Conservation (phyloP, 1,140 invertebrate genomes). For the Laodelphax striatellus region DNA sequence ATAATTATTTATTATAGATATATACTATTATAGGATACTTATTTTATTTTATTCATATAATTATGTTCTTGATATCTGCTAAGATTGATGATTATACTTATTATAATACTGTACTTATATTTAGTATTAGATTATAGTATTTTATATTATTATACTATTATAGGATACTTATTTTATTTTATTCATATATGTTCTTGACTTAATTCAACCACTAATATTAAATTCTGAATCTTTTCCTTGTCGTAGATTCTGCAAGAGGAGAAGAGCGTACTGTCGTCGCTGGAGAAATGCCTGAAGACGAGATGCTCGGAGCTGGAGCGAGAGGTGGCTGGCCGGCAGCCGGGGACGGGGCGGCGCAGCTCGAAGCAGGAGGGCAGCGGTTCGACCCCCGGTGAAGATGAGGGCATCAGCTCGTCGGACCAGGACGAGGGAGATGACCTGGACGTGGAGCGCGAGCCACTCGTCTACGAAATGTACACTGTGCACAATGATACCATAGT, state of each 20-base stretch:
- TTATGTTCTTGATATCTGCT: too few relatives aligned
- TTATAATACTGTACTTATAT: too few relatives aligned
- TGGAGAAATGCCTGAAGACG: slow-evolving; percentile 66
- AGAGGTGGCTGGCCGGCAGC: slow-evolving; percentile 33
- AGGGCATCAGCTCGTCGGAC: slow-evolving; percentile 75
- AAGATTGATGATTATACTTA: too few relatives aligned
- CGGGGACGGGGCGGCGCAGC: slow-evolving; percentile 25
- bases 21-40: too few relatives aligned
- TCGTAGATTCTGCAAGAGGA: slow-evolving; percentile 64
- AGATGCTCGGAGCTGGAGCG: slow-evolving; percentile 54
- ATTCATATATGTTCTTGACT: too few relatives aligned
- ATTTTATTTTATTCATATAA: too few relatives aligned
- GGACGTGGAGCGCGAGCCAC: slow-evolving; percentile 38
- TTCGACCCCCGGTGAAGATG: slow-evolving; percentile 70
- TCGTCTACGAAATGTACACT: slow-evolving; percentile 48
- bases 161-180: too few relatives aligned
- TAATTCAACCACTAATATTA: too few relatives aligned
- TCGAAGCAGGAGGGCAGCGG: slow-evolving; percentile 33
- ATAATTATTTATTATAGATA: too few relatives aligned
- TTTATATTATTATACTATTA: too few relatives aligned
- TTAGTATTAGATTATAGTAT: too few relatives aligned
- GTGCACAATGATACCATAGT: slow-evolving; percentile 45
- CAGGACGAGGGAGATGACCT: slow-evolving; percentile 22
- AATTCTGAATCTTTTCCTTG: not conserved
- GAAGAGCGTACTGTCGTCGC: slow-evolving; percentile 56